Evolutionary conservation across 1,140 invertebrate genomes (phyloP).

Genomic region (Drosophila asahinai): DNA sequence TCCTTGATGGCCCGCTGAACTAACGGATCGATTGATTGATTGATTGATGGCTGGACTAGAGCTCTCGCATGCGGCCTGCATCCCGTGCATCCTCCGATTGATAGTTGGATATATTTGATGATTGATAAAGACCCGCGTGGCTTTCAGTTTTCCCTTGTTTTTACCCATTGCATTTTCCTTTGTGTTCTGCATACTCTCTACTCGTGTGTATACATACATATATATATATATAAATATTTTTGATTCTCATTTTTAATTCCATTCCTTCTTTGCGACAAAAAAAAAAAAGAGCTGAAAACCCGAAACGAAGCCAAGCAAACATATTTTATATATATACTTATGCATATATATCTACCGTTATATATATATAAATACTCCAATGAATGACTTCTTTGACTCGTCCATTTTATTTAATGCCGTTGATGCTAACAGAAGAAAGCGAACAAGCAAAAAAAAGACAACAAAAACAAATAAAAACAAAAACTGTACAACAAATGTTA

Average conservation of each 20-base stretch:
- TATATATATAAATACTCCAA: conserved; percentile 66
- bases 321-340: conserved; percentile 56
- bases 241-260: conserved; percentile 36
- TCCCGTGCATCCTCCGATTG: conserved; percentile 30
- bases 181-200: conserved; percentile 25
- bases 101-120: conserved; percentile 7
- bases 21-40: conserved; percentile 40
- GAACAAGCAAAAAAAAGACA: conserved; percentile 51
- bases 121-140: conserved; percentile 14
- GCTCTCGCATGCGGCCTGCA: conserved; percentile 30
- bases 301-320: conserved; percentile 35
- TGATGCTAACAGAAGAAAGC: conserved; percentile 84
- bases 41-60: conserved; percentile 25
- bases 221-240: conserved; percentile 57
- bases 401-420: conserved; percentile 85
- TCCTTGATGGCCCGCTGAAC: conserved; percentile 9
- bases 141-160: conserved; percentile 9
- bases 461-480: conserved; percentile 42
- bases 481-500: conserved; percentile 52
- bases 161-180: conserved; percentile 50
- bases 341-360: conserved; percentile 62
- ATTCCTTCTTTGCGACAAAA: conserved; percentile 8
- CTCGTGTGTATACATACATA: conserved; percentile 40
- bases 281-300: conserved; percentile 8
- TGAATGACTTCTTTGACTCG: conserved; percentile 85